Conservation (phyloP, 2,888 invertebrate species). For the Drosophila lacicola region DNA sequence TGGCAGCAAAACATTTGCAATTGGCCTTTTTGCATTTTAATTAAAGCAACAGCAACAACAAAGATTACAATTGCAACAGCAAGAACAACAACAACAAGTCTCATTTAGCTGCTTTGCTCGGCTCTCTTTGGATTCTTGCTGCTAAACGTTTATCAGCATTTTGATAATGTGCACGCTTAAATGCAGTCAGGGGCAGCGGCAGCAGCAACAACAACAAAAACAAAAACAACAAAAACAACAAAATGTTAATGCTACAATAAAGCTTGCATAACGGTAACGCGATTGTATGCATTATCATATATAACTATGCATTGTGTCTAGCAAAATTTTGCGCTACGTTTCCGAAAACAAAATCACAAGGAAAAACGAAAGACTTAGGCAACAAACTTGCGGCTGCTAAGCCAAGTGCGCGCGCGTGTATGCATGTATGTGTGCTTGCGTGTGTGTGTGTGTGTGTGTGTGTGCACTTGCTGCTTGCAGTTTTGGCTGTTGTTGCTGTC, state of each 20-base stretch:
- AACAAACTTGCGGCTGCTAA: slow-evolving; percentile 63
- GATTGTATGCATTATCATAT: slow-evolving; percentile 52
- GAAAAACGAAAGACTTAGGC: slow-evolving; percentile 73
- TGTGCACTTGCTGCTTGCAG: slow-evolving; percentile 36
- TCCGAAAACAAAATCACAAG: slow-evolving; percentile 35
- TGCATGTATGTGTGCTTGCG: not conserved
- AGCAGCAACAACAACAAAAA: slow-evolving; percentile 26
- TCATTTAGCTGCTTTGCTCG: slow-evolving; percentile 4
- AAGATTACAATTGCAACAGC: slow-evolving; percentile 5
- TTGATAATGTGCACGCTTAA: slow-evolving; percentile 80
- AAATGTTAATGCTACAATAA: slow-evolving; percentile 41
- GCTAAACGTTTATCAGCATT: slow-evolving; percentile 83
- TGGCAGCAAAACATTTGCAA: slow-evolving; percentile 70
- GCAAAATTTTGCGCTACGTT: slow-evolving; percentile 35
- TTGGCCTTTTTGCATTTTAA: slow-evolving; percentile 82
- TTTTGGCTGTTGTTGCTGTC: slow-evolving; percentile 23
- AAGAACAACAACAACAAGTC: slow-evolving; percentile 9
- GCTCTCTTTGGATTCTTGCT: slow-evolving; percentile 29
- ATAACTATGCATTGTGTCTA: slow-evolving; percentile 52
- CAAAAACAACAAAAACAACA: slow-evolving; percentile 15
- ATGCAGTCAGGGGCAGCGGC: slow-evolving; percentile 44
- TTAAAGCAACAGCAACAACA: slow-evolving; percentile 54
- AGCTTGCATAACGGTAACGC: slow-evolving; percentile 75
- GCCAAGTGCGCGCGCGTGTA: not conserved
- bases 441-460: not conserved